A percentile compares a stretch with the other conserved stretches of the same genome.
Conservation (phyloP, 37 sponge, comb jelly and placozoan species). For the Hexactinellida sp. region DNA sequence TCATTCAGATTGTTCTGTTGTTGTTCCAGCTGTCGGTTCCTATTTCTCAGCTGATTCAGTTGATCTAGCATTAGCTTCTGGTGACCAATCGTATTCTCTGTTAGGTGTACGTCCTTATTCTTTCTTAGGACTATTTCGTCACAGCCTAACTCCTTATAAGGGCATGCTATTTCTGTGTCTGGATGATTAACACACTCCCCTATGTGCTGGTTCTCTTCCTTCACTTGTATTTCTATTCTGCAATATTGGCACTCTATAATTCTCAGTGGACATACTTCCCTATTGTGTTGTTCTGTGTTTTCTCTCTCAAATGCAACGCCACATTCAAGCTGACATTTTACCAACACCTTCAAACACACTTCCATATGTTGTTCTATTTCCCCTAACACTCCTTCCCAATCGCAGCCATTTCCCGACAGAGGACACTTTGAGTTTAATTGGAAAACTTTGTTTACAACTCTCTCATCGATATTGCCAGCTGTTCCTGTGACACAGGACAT, state of each 20-base stretch:
- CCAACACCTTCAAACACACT: background rate
- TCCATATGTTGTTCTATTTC: background rate
- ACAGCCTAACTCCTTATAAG: background rate
- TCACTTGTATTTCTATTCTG: background rate
- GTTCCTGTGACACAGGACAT: background rate
- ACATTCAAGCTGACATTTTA: background rate
- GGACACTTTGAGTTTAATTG: background rate
- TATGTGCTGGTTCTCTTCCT: background rate
- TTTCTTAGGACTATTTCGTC: background rate
- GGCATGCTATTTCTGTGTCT: background rate
- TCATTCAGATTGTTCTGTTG: no score
- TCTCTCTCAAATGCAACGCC: background rate
- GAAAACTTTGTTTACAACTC: background rate
- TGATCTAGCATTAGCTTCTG: background rate
- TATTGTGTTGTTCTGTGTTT: background rate
- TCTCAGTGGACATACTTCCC: background rate
- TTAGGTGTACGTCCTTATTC: background rate
- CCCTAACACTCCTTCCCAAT: background rate
- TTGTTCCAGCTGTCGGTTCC: background rate
- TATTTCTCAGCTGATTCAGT: background rate
- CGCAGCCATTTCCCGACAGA: background rate
- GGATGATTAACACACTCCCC: background rate
- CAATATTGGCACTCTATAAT: background rate
- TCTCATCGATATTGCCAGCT: background rate
- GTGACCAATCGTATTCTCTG: background rate